phyloP scores from a whole-genome alignment of 2,888 invertebrate species.

The Conus canariensis region DNA sequence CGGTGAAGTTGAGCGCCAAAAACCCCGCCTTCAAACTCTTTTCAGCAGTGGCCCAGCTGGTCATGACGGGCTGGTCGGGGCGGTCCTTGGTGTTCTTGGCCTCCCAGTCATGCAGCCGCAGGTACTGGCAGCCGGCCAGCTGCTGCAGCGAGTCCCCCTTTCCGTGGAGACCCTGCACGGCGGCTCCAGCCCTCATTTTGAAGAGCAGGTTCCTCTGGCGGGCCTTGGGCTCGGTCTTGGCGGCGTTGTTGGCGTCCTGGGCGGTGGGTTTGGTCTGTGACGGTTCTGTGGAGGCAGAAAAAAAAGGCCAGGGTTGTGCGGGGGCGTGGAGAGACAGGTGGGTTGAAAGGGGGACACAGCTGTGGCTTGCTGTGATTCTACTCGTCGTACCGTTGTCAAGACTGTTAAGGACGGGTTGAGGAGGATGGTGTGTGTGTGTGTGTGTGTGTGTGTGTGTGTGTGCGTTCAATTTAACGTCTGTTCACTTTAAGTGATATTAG shows the following conservation, averaged over 20 bases:
- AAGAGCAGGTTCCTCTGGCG: background rate
- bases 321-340: too few relatives aligned
- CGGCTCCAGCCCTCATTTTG: background rate
- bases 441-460: too few relatives aligned
- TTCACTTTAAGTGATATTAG: too few relatives aligned
- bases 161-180: background rate
- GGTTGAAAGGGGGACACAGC: too few relatives aligned
- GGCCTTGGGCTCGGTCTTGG: background rate
- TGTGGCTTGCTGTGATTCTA: too few relatives aligned
- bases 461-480: too few relatives aligned
- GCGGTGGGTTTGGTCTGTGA: background rate
- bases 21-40: constrained; percentile 8
- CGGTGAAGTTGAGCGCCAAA: constrained; percentile 2
- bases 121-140: constrained; percentile 14
- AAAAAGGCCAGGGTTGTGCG: too few relatives aligned
- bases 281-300: background rate
- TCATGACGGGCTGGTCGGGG: background rate
- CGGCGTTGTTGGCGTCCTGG: background rate
- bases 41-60: constrained; percentile 22
- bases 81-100: background rate
- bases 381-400: too few relatives aligned
- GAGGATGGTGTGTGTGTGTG: too few relatives aligned
- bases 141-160: background rate
- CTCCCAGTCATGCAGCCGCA: constrained; percentile 23
- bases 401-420: too few relatives aligned